Evolutionary conservation across 2,113 vertebrate species (phyloP), one percentile per base, ranked within the genome.

Genomic region (Xiphophorus maculatus): DNA sequence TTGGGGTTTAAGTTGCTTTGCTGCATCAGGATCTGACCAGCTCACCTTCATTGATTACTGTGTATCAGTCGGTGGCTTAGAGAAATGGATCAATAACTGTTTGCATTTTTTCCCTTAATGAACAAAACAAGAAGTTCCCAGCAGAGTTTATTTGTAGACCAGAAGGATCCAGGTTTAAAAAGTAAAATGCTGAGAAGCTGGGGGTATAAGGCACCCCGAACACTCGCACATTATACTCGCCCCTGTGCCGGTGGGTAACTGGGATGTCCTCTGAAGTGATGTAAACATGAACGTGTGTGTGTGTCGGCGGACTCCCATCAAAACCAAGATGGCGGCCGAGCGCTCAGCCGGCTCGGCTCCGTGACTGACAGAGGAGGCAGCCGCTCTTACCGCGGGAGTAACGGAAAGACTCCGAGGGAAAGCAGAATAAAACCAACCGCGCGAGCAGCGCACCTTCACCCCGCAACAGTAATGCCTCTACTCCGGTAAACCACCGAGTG

Each of bases 251-350:
- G 14, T 5, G 63, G 28, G 71, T 29, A 44, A 73, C 63, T 28
- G 63, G 27, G 5, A 40, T 17, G 73, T 74, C 73, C 66, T 74
- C 66, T 33, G 61, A 33, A 60, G 73, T n/a, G 29, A 67, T 35
- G 64, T 67, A 62, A 67, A 71, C 63, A 61, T 54, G 33, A 3
- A 25, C 0, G 2, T 6, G 73, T 42, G 73, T 14, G 19, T 6
- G 62, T 15, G 27, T 32, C 6, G 60, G 32, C 80, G 69, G 85
- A 79, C 80, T 85, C 81, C 80, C 90, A 88, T 87, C 88, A 88
- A 84, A 90, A 82, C 76, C 91, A 92, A 92, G 84, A 92, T 92
- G 91, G 91, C 91, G 89, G 74, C 86, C 71, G 66, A 84, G 87
- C 84, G 83, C 69, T 81, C 86, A 87, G 86, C 87, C 90, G 91